These are phyloP conservation scores for Anguilla japonica DNA, from an alignment of 2,113 vertebrate genomes.

Conservation along the genomic window DNA sequence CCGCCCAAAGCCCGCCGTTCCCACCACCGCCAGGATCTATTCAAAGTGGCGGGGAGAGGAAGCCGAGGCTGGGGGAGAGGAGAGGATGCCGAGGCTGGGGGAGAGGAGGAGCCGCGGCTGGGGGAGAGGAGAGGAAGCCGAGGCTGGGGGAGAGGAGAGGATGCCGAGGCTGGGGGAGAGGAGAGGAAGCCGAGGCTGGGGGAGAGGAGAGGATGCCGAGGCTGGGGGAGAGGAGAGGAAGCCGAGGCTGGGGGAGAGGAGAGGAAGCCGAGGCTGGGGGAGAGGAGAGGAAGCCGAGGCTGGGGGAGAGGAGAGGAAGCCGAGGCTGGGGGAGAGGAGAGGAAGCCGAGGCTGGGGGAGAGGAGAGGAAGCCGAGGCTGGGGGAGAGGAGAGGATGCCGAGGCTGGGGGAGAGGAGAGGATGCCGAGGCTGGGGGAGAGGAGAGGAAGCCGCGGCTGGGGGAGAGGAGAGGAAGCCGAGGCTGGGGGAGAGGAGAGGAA, in stretches of 20 bases:
- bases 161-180: too few relatives aligned
- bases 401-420: too few relatives aligned
- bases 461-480: not conserved
- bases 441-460: constrained; percentile 16
- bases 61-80: not conserved
- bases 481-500: constrained; percentile 8
- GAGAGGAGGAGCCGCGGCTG: constrained; percentile 3
- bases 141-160: too few relatives aligned
- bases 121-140: too few relatives aligned
- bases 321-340: too few relatives aligned
- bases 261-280: constrained; percentile 17
- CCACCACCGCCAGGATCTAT: constrained; percentile 59
- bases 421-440: too few relatives aligned
- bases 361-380: not conserved
- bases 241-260: too few relatives aligned
- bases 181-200: constrained; percentile 13
- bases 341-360: constrained; percentile 24
- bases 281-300: not conserved
- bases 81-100: too few relatives aligned
- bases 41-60: constrained; percentile 53
- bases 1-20: constrained; percentile 53
- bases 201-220: not conserved
- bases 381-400: constrained; percentile 5
- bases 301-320: constrained; percentile 11
- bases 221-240: constrained; percentile 8